Evolutionary conservation across 2,113 vertebrate species (phyloP).

Genomic region (Tachysurus vachellii): DNA sequence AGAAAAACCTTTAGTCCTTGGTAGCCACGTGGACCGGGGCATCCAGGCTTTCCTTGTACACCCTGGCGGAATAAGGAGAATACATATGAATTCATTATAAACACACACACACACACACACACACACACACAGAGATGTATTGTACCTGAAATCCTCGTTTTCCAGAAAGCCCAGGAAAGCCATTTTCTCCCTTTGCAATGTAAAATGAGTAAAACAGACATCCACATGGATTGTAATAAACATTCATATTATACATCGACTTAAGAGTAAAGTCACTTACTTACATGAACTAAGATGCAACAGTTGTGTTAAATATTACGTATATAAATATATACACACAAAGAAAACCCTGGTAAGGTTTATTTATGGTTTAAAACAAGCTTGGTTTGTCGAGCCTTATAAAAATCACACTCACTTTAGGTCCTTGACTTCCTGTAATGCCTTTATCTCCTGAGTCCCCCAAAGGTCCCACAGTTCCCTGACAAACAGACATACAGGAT

Average conservation of each 20-base stretch:
- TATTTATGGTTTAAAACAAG: neutral
- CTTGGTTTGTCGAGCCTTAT: neutral
- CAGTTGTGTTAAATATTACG: neutral
- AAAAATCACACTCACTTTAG: slow-evolving; percentile 56
- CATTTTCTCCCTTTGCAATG: neutral
- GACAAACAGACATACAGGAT: neutral
- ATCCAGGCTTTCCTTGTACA: slow-evolving; percentile 21
- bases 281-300: neutral
- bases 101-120: neutral
- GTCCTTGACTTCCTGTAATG: slow-evolving; percentile 66
- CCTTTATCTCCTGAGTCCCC: slow-evolving; percentile 71
- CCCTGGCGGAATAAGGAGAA: slow-evolving; percentile 32
- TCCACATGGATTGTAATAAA: neutral
- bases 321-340: neutral
- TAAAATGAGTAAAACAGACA: neutral
- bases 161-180: slow-evolving; percentile 22
- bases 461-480: slow-evolving; percentile 58
- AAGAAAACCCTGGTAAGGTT: neutral
- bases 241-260: neutral
- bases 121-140: neutral
- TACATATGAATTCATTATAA: neutral
- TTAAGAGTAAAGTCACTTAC: neutral
- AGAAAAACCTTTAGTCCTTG: slow-evolving; percentile 40
- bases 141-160: slow-evolving; percentile 35
- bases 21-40: slow-evolving; percentile 39